Evolutionary conservation across 1,140 invertebrate species (phyloP).

Genomic region (Teleopsis dalmanni): DNA sequence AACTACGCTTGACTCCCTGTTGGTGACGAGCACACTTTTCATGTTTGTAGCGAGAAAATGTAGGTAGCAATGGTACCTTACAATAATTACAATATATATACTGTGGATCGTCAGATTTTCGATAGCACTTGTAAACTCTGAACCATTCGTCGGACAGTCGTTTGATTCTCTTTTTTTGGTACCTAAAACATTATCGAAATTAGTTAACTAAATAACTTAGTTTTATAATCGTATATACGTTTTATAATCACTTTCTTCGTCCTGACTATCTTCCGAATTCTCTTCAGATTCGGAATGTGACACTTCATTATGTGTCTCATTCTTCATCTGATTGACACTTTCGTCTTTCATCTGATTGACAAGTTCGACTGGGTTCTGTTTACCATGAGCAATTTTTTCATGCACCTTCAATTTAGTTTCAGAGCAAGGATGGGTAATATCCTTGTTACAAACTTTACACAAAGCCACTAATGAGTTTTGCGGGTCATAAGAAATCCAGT

Average conservation of each 20-base stretch:
- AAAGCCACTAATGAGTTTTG: no score
- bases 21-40: neutral
- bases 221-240: no score
- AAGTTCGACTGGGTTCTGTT: no score
- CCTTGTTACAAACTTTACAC: no score
- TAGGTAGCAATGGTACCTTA: neutral
- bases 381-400: no score
- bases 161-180: neutral
- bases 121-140: conserved; percentile 1
- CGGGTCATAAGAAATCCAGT: no score
- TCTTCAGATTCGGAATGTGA: no score
- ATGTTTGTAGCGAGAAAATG: neutral
- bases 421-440: no score
- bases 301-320: neutral
- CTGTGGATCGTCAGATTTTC: neutral
- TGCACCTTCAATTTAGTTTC: no score
- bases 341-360: no score
- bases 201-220: neutral
- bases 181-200: neutral
- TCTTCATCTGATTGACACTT: neutral
- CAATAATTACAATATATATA: conserved; percentile 6
- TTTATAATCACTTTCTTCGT: no score
- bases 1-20: neutral
- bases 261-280: no score
- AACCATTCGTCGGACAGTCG: conserved; percentile 1